Evolutionary conservation across 2,113 vertebrate genomes (phyloP).

Genomic region (Percina caprodes): DNA sequence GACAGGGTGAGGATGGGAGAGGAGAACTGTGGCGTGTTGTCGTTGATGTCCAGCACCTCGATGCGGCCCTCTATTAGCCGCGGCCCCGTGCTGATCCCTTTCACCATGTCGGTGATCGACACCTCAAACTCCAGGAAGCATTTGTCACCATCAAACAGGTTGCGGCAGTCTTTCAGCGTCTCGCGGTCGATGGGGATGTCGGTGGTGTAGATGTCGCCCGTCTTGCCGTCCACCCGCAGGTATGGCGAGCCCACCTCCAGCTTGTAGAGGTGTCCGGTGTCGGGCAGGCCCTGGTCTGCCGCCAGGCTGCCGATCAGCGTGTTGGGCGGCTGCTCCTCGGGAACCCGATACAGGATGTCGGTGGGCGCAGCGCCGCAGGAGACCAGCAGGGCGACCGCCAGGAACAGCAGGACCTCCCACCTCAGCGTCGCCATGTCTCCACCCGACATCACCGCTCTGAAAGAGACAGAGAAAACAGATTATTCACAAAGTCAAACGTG

Average conservation of each 20-base stretch:
- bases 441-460: constrained; percentile 54
- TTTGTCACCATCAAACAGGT: constrained; percentile 87
- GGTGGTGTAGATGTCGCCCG: constrained; percentile 96
- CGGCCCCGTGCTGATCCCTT: constrained; percentile 87
- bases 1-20: constrained; percentile 92
- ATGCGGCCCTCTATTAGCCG: constrained; percentile 96
- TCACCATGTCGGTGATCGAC: constrained; percentile 93
- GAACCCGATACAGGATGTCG: constrained; percentile 88
- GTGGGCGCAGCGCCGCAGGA: constrained; percentile 50
- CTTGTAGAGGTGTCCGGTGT: constrained; percentile 95
- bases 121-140: constrained; percentile 97
- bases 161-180: constrained; percentile 91
- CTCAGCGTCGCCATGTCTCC: constrained; percentile 71
- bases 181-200: constrained; percentile 95
- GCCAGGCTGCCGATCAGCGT: constrained; percentile 94
- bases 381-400: constrained; percentile 60
- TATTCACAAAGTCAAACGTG: not conserved
- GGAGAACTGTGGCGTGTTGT: constrained; percentile 97
- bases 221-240: constrained; percentile 95
- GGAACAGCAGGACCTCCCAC: constrained; percentile 42
- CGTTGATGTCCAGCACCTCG: constrained; percentile 94
- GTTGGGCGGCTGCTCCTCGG: constrained; percentile 95
- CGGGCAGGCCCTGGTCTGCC: constrained; percentile 91
- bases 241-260: constrained; percentile 93
- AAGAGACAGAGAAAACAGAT: constrained; percentile 43